Percentiles rank a stretch among this genome's conserved stretches.
Evolutionary conservation across 2,888 invertebrate species (phyloP).

Genomic region (Watsonalla cultraria): DNA sequence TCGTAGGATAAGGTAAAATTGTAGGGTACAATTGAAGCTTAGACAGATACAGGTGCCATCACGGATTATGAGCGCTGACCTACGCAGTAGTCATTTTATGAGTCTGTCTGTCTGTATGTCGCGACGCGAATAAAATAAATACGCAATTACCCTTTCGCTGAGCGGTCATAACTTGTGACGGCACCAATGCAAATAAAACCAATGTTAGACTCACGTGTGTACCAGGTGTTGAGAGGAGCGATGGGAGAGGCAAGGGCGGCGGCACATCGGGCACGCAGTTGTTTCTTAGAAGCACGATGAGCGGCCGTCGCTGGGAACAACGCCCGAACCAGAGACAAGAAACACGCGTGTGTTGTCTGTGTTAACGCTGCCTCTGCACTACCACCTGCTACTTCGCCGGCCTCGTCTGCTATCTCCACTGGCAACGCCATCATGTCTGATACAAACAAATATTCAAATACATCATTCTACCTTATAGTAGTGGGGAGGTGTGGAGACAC

Average conservation of each 20-base stretch:
- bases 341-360: conserved; percentile 90
- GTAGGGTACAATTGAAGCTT: too few species aligned
- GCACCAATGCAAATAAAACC: conserved; percentile 1
- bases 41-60: too few species aligned
- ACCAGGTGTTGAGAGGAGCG: conserved; percentile 90
- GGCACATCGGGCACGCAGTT: conserved; percentile 85
- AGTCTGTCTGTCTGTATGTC: too few species aligned
- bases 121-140: too few species aligned
- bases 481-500: too few species aligned
- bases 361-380: conserved; percentile 76
- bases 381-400: conserved; percentile 43
- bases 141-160: too few species aligned
- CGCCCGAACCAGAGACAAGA: conserved; percentile 92
- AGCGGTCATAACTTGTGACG: not conserved
- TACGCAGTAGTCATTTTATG: too few species aligned
- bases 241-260: conserved; percentile 89
- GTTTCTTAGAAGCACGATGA: conserved; percentile 87
- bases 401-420: conserved; percentile 83
- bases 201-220: conserved; percentile 65
- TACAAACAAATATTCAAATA: conserved; percentile 5
- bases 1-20: too few species aligned
- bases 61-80: too few species aligned
- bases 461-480: too few species aligned
- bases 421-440: conserved; percentile 88
- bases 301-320: conserved; percentile 92